phyloP scores from a whole-genome alignment of 1,140 invertebrate genomes.

The Asobara japonica region DNA sequence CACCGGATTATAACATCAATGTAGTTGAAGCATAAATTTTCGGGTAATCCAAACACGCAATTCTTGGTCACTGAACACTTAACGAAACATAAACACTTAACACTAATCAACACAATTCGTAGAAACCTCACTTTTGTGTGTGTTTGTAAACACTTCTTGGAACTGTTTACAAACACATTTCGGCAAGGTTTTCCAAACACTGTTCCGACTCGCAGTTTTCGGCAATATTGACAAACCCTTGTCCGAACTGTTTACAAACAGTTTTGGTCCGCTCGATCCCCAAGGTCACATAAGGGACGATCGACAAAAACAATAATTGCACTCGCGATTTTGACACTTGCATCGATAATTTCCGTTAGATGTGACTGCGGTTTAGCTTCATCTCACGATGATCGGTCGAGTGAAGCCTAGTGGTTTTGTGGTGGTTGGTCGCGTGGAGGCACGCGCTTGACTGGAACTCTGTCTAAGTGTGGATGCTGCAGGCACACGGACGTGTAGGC shows the following conservation, averaged over 20 bases:
- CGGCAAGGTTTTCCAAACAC: too few species aligned
- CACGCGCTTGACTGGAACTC: constrained; percentile 65
- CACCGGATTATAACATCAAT: too few species aligned
- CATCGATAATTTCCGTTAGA: neutral
- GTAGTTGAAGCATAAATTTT: too few species aligned
- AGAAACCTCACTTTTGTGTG: too few species aligned
- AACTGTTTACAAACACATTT: constrained; percentile 4
- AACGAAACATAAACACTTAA: neutral
- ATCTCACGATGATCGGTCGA: constrained; percentile 24
- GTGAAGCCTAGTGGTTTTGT: constrained; percentile 55
- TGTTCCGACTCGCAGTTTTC: too few species aligned
- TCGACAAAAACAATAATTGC: too few species aligned
- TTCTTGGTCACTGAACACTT: neutral
- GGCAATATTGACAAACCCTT: too few species aligned
- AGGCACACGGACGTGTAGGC: constrained; percentile 64
- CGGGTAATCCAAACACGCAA: neutral
- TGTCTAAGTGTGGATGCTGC: constrained; percentile 66
- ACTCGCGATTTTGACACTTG: too few species aligned
- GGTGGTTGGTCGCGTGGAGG: constrained; percentile 67
- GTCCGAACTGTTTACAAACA: too few species aligned
- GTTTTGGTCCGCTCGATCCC: too few species aligned
- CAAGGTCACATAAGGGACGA: too few species aligned
- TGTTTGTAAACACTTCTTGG: neutral
- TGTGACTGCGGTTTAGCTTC: constrained; percentile 25
- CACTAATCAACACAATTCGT: neutral